Conservation (phyloP, 2,888 invertebrate genomes). For the Oscheius sp. region DNA sequence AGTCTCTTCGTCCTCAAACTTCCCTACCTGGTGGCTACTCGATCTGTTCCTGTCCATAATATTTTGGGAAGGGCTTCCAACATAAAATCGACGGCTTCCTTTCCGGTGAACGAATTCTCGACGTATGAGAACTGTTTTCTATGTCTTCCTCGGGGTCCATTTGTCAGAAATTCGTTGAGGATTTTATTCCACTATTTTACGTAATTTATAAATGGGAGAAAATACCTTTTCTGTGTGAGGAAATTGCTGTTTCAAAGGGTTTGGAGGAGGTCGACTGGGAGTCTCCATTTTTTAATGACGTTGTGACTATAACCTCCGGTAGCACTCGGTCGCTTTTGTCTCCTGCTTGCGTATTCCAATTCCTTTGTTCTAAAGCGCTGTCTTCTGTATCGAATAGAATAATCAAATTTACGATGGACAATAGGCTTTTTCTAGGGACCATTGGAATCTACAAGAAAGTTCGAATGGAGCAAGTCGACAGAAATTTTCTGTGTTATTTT, state of each 20-base stretch:
- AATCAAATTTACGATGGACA: conserved; percentile 39
- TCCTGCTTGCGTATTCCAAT: too few species aligned
- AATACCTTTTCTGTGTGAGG: conserved; percentile 16
- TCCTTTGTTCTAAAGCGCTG: too few species aligned
- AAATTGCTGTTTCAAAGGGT: too few species aligned
- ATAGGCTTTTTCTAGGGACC: conserved; percentile 50
- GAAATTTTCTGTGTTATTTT: conserved; percentile 48
- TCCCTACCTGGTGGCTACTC: conserved; percentile 16
- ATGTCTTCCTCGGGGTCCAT: conserved; percentile 23
- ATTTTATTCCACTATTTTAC: conserved; percentile 26
- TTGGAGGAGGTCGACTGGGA: too few species aligned
- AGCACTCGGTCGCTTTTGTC: too few species aligned
- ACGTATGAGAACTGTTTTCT: conserved; percentile 27
- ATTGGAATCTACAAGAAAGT: too few species aligned
- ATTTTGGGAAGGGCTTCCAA: conserved; percentile 23
- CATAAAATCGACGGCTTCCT: conserved; percentile 33
- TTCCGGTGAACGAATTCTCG: conserved; percentile 30
- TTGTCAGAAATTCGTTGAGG: conserved; percentile 1
- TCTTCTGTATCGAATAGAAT: too few species aligned
- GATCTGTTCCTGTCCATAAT: conserved; percentile 15
- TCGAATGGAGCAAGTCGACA: conserved; percentile 44
- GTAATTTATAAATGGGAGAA: not conserved
- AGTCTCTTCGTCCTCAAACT: not conserved
- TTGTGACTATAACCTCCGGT: too few species aligned
- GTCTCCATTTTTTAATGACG: too few species aligned